A percentile compares a stretch with the other conserved stretches of the same genome.
Conservation (phyloP, 2,113 vertebrate species). For the Pyrgilauda ruficollis region DNA sequence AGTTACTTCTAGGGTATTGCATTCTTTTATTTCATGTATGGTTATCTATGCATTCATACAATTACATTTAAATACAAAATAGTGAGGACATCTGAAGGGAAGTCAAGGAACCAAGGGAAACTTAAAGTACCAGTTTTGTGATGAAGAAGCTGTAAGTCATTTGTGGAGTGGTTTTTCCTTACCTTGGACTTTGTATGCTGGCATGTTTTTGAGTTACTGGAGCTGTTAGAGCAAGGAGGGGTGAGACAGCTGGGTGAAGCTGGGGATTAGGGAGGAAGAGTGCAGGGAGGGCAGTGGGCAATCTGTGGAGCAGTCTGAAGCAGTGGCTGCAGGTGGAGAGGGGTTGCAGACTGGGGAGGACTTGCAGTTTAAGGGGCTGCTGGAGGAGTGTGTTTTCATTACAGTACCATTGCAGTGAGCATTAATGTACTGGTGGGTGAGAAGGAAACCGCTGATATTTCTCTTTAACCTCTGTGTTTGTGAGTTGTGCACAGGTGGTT, state of each 20-base stretch:
- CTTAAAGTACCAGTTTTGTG: not conserved
- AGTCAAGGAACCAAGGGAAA: not conserved
- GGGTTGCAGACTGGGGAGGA: not conserved
- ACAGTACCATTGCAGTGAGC: accelerated
- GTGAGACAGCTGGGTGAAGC: not conserved
- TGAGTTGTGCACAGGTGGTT: not conserved
- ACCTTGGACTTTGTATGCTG: not conserved
- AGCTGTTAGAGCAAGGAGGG: not conserved
- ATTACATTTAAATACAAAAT: not conserved
- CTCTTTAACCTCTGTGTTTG: not conserved
- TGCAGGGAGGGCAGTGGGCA: not conserved
- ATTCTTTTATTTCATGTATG: accelerated
- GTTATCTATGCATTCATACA: not conserved
- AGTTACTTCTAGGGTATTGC: not conserved
- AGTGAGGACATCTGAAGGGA: not conserved
- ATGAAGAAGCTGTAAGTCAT: not conserved
- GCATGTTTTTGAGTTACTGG: not conserved
- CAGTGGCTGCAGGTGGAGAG: accelerated
- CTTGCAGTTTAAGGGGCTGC: not conserved
- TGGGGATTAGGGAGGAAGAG: not conserved
- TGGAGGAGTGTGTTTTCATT: accelerated
- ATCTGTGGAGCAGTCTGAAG: not conserved
- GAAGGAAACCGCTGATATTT: not conserved
- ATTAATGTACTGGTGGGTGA: accelerated
- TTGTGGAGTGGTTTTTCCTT: not conserved